Conservation (phyloP, 2,113 vertebrate genomes). For the Periophthalmodon schlosseri region DNA sequence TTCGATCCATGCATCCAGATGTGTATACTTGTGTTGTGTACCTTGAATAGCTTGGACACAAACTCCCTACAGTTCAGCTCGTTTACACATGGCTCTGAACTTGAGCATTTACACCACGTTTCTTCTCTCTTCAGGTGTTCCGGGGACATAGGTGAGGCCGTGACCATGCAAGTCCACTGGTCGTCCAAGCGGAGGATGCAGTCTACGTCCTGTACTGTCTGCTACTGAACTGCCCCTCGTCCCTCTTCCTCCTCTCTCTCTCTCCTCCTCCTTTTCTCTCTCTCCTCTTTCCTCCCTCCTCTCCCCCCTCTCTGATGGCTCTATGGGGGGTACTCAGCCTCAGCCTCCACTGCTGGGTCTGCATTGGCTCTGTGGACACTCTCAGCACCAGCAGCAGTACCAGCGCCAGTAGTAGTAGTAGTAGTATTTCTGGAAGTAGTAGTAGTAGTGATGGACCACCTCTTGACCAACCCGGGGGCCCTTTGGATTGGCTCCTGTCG, state of each 20-base stretch:
- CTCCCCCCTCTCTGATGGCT: constrained; percentile 95
- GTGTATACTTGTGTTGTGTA: too few species aligned
- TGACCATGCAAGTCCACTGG: constrained; percentile 86
- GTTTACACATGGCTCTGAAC: too few species aligned
- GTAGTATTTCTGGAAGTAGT: constrained; percentile 48
- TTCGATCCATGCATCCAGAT: too few species aligned
- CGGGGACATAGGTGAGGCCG: constrained; percentile 79
- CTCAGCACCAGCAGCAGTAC: constrained; percentile 66
- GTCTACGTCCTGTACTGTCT: constrained; percentile 82
- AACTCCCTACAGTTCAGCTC: too few species aligned
- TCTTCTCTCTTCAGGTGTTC: constrained; percentile 75
- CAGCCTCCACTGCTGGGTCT: constrained; percentile 96
- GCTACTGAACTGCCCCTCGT: constrained; percentile 64
- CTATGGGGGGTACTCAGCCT: constrained; percentile 94
- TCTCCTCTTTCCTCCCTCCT: constrained; percentile 70
- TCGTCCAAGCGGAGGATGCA: constrained; percentile 88
- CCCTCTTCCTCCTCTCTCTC: constrained; percentile 54
- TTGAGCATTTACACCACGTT: not conserved
- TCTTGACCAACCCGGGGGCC: constrained; percentile 90
- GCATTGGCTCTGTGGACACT: constrained; percentile 47
- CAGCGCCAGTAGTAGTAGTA: constrained; percentile 44
- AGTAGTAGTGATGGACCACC: constrained; percentile 74
- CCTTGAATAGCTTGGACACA: too few species aligned
- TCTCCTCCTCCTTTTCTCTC: constrained; percentile 7
- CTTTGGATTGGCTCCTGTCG: constrained; percentile 98